Evolutionary conservation across 1,140 invertebrate genomes (phyloP), one percentile per base, ranked within the genome.

Genomic region (Portunus trituberculatus): DNA sequence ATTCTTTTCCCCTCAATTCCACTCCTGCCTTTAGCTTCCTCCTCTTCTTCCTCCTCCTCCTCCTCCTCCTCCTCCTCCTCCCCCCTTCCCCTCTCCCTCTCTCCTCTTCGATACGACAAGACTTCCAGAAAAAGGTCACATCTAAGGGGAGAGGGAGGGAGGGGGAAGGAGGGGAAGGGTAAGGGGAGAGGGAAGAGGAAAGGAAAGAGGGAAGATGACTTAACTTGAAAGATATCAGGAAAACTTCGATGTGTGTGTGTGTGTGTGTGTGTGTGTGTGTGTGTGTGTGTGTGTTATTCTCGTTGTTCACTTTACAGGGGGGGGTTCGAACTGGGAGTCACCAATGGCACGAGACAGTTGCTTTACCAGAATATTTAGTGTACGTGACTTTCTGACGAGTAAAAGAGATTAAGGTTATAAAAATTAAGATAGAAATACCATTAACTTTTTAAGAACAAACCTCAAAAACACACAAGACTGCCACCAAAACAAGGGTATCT

Each of bases 191-290:
- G 7, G 7, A 76, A 25, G 20, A 76, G 59, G 7, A 25, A 25
- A 3, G 20, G 48, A 52, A 52, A 14, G 20, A 2, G 6, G n/a
- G 8, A 76, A 76, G 20, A 20, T 76, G 67, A 76, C 67, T 2
- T 76, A n/a, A 76, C 67, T n/a, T 76, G 67, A 76, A 0, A 20
- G 67, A 76, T 76, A 76, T 25, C 67, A 76, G n/a, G 25, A n/a
- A 76, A 76, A 76, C 20, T 76, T 76, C 67, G 16, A n/a, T 76
- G 67, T 76, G 67, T 76, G 67, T 76, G 67, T 76, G 67, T 76
- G 67, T 76, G 67, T 76, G 67, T 76, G 67, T 76, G 67, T 76
- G 67, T 76, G 67, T 76, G 67, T 76, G 67, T n/a, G 20, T 76
- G 67, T 76, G 67, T 76, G 67, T n/a, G 20, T 76, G 67, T 76